Percentiles rank a stretch among this genome's conserved stretches.
Conservation (phyloP, 2,113 vertebrate species). For the Chlorodrepanis virens region DNA sequence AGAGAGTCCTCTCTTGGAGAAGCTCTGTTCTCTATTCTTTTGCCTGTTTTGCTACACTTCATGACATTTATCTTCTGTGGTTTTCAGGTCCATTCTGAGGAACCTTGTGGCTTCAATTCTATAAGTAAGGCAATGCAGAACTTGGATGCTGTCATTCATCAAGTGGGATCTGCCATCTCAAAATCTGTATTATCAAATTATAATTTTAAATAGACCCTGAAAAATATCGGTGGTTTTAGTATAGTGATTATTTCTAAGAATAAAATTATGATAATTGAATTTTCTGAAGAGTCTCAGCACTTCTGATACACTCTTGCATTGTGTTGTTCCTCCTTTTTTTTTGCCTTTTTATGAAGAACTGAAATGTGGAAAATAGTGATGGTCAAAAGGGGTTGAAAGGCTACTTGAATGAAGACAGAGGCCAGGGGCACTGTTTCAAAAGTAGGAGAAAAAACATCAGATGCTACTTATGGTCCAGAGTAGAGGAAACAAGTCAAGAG, state of each 20-base stretch:
- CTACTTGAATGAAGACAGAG: neutral
- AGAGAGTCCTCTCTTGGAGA: neutral
- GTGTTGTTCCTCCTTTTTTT: neutral
- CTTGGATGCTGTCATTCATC: neutral
- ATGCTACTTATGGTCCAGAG: neutral
- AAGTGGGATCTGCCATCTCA: neutral
- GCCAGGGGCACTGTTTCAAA: neutral
- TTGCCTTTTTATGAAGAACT: neutral
- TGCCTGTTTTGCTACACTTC: neutral
- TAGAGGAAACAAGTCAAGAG: neutral
- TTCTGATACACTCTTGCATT: neutral
- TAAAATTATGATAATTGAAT: neutral
- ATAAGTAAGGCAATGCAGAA: neutral
- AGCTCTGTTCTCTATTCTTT: neutral
- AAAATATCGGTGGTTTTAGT: neutral
- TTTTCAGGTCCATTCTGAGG: neutral
- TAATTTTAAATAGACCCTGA: neutral
- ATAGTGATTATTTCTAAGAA: neutral
- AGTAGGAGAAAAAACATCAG: neutral
- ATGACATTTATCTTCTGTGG: neutral
- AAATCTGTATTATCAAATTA: neutral
- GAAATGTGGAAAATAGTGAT: neutral
- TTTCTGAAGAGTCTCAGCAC: slow-evolving; percentile 11
- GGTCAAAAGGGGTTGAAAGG: neutral
- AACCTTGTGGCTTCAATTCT: neutral